phyloP scores from a whole-genome alignment of 2,797 vertebrate genomes.

The Xiphorhynchus erythropygius region DNA sequence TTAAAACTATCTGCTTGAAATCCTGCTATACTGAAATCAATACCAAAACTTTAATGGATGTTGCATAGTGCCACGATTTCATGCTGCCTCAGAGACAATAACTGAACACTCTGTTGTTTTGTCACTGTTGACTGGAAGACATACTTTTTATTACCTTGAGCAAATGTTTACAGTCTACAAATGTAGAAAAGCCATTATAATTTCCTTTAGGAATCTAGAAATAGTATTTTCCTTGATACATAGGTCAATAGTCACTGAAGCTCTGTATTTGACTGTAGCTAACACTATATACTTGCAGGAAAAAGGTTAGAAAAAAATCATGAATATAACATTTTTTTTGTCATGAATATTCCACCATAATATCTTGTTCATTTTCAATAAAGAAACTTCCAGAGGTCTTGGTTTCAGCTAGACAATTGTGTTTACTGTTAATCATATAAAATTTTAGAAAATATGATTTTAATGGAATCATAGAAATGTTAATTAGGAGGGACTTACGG shows the following conservation, averaged over 20 bases:
- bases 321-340: neutral
- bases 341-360: neutral
- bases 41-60: neutral
- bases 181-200: neutral
- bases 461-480: neutral
- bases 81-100: neutral
- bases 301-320: neutral
- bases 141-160: neutral
- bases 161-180: neutral
- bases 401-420: neutral
- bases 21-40: neutral
- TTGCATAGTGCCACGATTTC: neutral
- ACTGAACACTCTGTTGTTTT: neutral
- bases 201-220: neutral
- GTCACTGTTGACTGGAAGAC: neutral
- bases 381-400: neutral
- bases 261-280: neutral
- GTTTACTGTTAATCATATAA: neutral
- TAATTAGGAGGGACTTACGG: neutral
- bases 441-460: neutral
- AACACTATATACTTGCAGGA: neutral
- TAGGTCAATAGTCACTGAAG: neutral
- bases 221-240: neutral
- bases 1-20: neutral
- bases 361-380: neutral